Evolutionary conservation across 1,140 invertebrate genomes (phyloP).

Genomic region (Drosophila busckii): DNA sequence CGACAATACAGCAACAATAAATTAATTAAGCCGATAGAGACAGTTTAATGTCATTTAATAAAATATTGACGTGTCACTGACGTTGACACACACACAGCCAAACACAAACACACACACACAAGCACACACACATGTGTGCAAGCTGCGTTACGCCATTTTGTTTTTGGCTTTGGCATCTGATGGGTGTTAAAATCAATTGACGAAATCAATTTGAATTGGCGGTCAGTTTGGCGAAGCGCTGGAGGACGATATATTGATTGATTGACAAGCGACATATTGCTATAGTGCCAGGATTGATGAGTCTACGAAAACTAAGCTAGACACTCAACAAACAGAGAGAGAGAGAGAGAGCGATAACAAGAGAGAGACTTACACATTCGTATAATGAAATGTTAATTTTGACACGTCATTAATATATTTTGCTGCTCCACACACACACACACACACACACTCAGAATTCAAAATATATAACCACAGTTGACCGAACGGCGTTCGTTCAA

Average conservation of each 20-base stretch:
- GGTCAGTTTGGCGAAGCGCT: constrained; percentile 50
- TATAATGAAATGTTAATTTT: constrained; percentile 78
- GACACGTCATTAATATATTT: constrained; percentile 78
- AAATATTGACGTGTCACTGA: constrained; percentile 78
- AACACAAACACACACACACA: constrained; percentile 26
- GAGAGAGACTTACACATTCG: constrained; percentile 27
- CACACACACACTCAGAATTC: background rate
- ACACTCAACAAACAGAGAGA: background rate
- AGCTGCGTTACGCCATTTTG: constrained; percentile 63
- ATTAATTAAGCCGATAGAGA: constrained; percentile 79
- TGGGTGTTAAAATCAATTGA: constrained; percentile 79
- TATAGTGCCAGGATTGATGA: constrained; percentile 58
- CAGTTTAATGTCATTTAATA: constrained; percentile 79
- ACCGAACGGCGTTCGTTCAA: constrained; percentile 37
- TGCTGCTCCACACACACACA: constrained; percentile 19
- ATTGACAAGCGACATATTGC: constrained; percentile 73
- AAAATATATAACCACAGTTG: constrained; percentile 6
- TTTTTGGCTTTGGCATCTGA: constrained; percentile 64
- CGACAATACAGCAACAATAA: constrained; percentile 78
- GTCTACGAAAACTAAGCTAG: constrained; percentile 2
- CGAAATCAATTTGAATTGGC: constrained; percentile 78
- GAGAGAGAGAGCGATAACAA: background rate
- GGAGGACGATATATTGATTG: constrained; percentile 51
- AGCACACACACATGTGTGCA: constrained; percentile 1
- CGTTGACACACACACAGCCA: constrained; percentile 43